These are phyloP conservation scores for Halichoeres trimaculatus DNA, from an alignment of 2,113 vertebrate species.

Conservation along the genomic window DNA sequence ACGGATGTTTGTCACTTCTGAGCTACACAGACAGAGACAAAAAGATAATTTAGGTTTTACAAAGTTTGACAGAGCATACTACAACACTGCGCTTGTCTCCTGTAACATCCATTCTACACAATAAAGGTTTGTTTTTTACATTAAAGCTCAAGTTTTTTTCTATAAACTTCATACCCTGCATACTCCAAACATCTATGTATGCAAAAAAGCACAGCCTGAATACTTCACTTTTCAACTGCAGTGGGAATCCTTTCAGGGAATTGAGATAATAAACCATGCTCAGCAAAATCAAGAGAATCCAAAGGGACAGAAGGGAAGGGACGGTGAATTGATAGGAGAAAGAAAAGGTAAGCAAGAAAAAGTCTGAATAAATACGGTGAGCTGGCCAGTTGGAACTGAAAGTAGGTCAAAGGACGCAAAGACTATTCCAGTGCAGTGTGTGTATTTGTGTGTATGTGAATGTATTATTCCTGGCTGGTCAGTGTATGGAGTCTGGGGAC, in stretches of 20 bases:
- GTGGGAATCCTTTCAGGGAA: neutral
- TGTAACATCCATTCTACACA: conserved; percentile 13
- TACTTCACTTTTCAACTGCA: neutral
- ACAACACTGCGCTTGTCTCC: conserved; percentile 14
- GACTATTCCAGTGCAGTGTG: conserved; percentile 34
- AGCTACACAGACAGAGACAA: neutral
- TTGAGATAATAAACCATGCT: too few species aligned
- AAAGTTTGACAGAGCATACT: conserved; percentile 21
- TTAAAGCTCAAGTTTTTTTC: neutral
- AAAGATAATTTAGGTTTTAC: conserved; percentile 4
- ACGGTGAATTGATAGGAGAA: neutral
- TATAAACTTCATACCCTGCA: neutral
- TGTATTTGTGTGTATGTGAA: conserved; percentile 25
- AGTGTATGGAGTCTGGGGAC: conserved; percentile 32
- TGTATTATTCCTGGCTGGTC: conserved; percentile 21
- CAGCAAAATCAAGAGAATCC: too few species aligned
- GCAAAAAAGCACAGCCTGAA: neutral
- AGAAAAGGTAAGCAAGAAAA: conserved; percentile 5
- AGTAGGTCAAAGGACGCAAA: conserved; percentile 50
- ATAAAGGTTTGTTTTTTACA: neutral
- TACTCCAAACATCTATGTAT: neutral
- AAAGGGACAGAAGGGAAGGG: neutral
- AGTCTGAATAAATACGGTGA: neutral
- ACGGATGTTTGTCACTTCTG: conserved; percentile 3
- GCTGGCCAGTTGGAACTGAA: conserved; percentile 17